phyloP scores from a whole-genome alignment of 2,888 invertebrate species.

The Linyphia triangularis region DNA sequence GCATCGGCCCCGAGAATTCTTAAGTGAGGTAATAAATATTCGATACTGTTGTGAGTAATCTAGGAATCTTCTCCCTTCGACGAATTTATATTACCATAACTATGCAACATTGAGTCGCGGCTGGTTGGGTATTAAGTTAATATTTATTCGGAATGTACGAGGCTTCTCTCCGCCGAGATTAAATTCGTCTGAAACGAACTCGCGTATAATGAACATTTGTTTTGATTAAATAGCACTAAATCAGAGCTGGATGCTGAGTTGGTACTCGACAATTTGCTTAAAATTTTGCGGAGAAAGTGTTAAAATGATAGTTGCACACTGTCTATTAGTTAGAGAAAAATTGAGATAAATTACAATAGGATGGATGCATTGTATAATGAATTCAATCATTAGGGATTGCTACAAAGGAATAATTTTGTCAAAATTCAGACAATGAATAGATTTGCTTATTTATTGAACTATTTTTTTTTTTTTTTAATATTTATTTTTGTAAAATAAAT shows the following conservation, averaged over 20 bases:
- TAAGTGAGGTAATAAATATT: not conserved
- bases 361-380: too few relatives aligned
- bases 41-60: not conserved
- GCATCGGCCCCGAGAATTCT: not conserved
- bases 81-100: constrained; percentile 20
- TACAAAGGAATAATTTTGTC: too few relatives aligned
- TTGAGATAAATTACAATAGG: too few relatives aligned
- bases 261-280: not conserved
- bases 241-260: not conserved
- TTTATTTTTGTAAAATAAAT: too few relatives aligned
- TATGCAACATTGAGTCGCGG: constrained; percentile 8
- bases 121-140: constrained; percentile 2
- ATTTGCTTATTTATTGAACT: too few relatives aligned
- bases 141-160: not conserved
- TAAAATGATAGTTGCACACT: too few relatives aligned
- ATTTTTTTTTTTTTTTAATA: too few relatives aligned
- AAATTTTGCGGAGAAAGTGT: not conserved
- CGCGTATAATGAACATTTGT: not conserved
- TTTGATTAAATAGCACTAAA: not conserved
- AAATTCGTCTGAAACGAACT: not conserved
- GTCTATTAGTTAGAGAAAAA: too few relatives aligned
- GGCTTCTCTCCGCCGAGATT: not conserved
- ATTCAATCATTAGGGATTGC: too few relatives aligned
- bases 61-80: not conserved
- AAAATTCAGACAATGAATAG: too few relatives aligned